Conservation (phyloP, 2,113 vertebrate species). For the Willisornis vidua region DNA sequence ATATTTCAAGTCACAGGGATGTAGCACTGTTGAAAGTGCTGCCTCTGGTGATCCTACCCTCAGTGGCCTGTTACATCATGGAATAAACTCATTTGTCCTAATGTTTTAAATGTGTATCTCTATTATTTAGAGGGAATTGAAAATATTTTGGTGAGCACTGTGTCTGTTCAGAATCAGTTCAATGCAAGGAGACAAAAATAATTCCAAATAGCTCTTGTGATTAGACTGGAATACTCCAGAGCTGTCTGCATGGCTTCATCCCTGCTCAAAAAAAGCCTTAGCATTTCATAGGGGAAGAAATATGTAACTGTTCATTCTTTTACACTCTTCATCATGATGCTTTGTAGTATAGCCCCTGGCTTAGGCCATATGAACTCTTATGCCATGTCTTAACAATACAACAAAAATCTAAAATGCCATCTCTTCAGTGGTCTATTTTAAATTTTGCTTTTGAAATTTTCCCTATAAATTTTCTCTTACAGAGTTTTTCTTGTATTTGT, state of each 20-base stretch:
- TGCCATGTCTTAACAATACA: not conserved
- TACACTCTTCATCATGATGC: not conserved
- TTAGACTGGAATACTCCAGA: not conserved
- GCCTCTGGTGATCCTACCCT: not conserved
- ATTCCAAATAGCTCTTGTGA: not conserved
- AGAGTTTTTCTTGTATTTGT: not conserved
- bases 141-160: not conserved
- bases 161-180: not conserved
- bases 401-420: not conserved
- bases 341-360: not conserved
- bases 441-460: not conserved
- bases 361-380: not conserved
- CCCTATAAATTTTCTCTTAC: not conserved
- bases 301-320: not conserved
- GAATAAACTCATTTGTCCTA: not conserved
- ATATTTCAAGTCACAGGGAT: not conserved
- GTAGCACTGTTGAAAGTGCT: not conserved
- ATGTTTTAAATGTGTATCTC: not conserved
- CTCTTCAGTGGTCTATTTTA: not conserved
- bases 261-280: not conserved
- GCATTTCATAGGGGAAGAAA: not conserved
- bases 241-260: not conserved
- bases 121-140: not conserved
- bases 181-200: not conserved
- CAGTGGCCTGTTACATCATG: not conserved